Base-by-base conservation (phyloP, 2,797 vertebrate genomes). In the Erpetoichthys calabaricus region DNA sequence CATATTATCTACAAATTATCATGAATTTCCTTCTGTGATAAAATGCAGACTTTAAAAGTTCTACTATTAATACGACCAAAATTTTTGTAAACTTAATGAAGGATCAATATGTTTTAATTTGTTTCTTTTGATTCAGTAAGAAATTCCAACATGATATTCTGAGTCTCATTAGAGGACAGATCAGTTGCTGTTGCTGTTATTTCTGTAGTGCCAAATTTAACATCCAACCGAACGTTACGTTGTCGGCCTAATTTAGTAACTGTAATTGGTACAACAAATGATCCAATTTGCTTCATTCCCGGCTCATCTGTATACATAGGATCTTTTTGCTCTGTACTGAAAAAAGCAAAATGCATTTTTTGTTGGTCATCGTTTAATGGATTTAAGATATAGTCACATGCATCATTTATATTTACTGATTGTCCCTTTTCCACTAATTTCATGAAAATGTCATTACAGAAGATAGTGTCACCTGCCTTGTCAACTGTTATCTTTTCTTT, bases 391-490 rank as follows among this genome's bases (percentile, higher is more conserved):
- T 57, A 47, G 8, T 46, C 44, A 45, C 9, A 9, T 6, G 57
- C 6, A 5, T 46, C 45, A 9, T 57, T 25, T 42, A 4, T 42
- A 5, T 6, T 42, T 8, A 53, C 52, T 4, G 56, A 57, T 44
- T 57, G 56, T 42, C 44, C 51, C 25, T 53, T 59, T 25, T 53
- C 7, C 44, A 59, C 51, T 25, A 59, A 6, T 53, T 52, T 59
- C 8, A 45, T 4, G 42, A 59, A 59, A 25, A 59, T 3, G 42
- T 59, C 58, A 8, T 25, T 8, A 54, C 58, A 59, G 45, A 46
- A 47, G 3, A 52, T 7, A 59, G n/a, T 42, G 8, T 45, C 51
- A 5, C 51, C 51, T 5, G 44, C 44, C 41, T 59, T 45, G 25
- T 59, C 54, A 42, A 41, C 44, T 45, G 4, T 53, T 6, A n/a